phyloP scores from a whole-genome alignment of 2,888 invertebrate species.

The Ceriagrion tenellum region DNA sequence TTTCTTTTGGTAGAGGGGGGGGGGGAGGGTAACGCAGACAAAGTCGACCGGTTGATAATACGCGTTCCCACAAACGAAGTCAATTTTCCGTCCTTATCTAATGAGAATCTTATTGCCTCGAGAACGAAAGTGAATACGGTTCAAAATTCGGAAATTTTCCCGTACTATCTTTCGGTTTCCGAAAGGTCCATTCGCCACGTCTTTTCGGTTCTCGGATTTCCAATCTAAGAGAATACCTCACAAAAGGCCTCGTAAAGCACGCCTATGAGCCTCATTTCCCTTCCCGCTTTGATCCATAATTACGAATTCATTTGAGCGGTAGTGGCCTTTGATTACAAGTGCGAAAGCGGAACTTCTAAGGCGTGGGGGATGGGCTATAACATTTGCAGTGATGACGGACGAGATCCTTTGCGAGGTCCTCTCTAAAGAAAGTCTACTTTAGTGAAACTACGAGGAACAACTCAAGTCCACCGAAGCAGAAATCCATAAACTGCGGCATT shows the following conservation, averaged over 20 bases:
- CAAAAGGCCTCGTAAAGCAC: not conserved
- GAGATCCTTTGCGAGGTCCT: too few relatives aligned
- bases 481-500: too few relatives aligned
- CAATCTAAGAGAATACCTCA: not conserved
- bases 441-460: too few relatives aligned
- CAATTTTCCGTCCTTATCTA: not conserved
- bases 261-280: not conserved
- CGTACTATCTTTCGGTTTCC: not conserved
- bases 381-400: too few relatives aligned
- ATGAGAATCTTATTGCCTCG: not conserved
- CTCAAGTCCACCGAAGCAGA: too few relatives aligned
- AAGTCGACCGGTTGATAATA: not conserved
- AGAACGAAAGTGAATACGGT: not conserved
- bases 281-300: constrained; percentile 3
- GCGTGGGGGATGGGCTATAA: too few relatives aligned
- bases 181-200: not conserved
- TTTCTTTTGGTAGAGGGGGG: not conserved
- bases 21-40: not conserved
- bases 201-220: not conserved
- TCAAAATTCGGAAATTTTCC: not conserved
- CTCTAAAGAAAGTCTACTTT: too few relatives aligned
- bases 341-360: not conserved
- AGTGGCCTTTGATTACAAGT: not conserved
- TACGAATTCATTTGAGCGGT: not conserved
- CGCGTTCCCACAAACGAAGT: not conserved